Percentiles rank a stretch among this genome's conserved stretches.
Conservation (phyloP, 2,113 vertebrate genomes). For the Struthidea cinerea region DNA sequence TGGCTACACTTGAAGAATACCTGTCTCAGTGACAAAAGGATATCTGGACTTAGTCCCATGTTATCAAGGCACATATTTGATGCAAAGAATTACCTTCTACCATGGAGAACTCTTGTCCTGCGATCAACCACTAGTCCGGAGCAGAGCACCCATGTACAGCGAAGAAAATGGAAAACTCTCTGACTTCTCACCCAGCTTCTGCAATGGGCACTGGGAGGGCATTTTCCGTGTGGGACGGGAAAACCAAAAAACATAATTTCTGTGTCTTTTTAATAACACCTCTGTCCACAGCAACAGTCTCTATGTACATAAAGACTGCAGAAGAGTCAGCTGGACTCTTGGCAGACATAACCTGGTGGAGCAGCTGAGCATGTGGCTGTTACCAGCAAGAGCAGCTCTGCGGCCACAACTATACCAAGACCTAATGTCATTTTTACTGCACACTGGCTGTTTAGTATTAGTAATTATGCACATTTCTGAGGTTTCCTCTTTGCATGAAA, state of each 20-base stretch:
- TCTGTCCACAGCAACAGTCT: constrained; percentile 35
- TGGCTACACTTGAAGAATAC: not conserved
- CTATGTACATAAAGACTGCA: not conserved
- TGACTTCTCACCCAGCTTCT: not conserved
- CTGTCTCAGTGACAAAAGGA: not conserved
- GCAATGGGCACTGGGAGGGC: not conserved
- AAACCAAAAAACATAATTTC: not conserved
- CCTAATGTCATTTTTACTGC: not conserved
- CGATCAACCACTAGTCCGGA: accelerated
- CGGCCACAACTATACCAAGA: not conserved
- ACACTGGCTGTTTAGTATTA: not conserved
- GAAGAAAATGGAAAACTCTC: not conserved
- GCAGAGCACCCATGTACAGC: not conserved
- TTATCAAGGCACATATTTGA: not conserved
- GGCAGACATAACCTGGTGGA: not conserved
- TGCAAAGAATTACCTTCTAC: not conserved
- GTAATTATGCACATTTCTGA: not conserved
- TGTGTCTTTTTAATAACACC: not conserved
- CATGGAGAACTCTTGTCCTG: not conserved
- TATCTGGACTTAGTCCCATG: not conserved
- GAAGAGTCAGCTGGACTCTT: not conserved
- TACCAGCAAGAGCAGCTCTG: not conserved
- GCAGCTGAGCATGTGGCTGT: not conserved
- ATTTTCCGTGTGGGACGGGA: not conserved
- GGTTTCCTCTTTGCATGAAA: not conserved